These are phyloP conservation scores for Leptura quadrifasciata DNA, from an alignment of 2,888 invertebrate species.

Conservation along the genomic window DNA sequence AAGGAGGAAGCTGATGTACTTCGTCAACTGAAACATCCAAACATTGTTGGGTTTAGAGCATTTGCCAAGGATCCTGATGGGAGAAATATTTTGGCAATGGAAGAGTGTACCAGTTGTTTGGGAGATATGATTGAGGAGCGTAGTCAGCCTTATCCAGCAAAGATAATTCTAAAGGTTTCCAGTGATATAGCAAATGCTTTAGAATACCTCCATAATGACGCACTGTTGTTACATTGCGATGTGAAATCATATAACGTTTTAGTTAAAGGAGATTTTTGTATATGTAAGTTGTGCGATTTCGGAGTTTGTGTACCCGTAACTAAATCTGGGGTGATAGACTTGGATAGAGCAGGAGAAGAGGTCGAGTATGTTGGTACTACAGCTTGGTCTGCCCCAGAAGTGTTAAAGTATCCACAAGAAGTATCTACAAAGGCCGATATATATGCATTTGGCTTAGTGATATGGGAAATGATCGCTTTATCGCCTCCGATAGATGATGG, in stretches of 20 bases:
- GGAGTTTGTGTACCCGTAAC: slow-evolving; percentile 86
- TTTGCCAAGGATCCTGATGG: slow-evolving; percentile 76
- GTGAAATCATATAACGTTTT: slow-evolving; percentile 89
- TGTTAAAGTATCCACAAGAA: slow-evolving; percentile 77
- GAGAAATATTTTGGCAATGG: slow-evolving; percentile 84
- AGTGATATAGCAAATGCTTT: slow-evolving; percentile 82
- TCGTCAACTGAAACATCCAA: slow-evolving; percentile 83
- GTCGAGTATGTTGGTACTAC: slow-evolving; percentile 83
- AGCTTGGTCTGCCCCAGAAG: slow-evolving; percentile 89
- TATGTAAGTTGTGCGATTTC: slow-evolving; percentile 89
- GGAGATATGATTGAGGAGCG: slow-evolving; percentile 85
- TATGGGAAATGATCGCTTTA: slow-evolving; percentile 89
- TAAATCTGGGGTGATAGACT: slow-evolving; percentile 79
- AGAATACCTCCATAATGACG: slow-evolving; percentile 85
- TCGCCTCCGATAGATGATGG: slow-evolving; percentile 76
- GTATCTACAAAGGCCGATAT: slow-evolving; percentile 86
- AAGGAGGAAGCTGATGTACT: slow-evolving; percentile 84
- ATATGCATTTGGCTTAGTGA: slow-evolving; percentile 85
- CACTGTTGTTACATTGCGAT: slow-evolving; percentile 86
- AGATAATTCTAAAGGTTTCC: slow-evolving; percentile 80
- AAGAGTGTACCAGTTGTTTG: slow-evolving; percentile 83
- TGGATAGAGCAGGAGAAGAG: slow-evolving; percentile 74
- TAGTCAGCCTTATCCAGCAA: slow-evolving; percentile 79
- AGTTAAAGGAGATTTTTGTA: slow-evolving; percentile 83
- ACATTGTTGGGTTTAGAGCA: slow-evolving; percentile 86